Evolutionary conservation across 2,888 invertebrate species (phyloP), one percentile per base, ranked within the genome.

Genomic region (Lithophane semibrunnea): DNA sequence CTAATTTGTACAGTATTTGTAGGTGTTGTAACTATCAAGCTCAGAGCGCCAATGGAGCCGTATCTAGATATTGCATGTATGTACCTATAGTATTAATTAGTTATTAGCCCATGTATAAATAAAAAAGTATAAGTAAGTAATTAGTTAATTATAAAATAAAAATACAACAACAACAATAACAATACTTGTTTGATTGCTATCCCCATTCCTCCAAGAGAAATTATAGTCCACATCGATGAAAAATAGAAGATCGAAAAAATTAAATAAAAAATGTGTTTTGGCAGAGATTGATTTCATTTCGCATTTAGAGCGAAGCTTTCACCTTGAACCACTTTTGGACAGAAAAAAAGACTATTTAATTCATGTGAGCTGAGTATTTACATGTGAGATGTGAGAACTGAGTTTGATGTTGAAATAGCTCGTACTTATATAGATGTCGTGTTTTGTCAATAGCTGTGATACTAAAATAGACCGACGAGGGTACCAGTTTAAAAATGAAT

Each of bases 401-500:
- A 58, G 49, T 64, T 16, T 77, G 2, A 73, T 82, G 73, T 85
- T 58, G 24, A 64, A 84, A 82, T 79, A 82, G 73, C 24, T 1
- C 24, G n/a, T n/a, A n/a, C 56, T 29, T 65, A 52, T 73, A 58
- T 42, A 24, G 61, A 68, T 73, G 73, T 81, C 71, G 54, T 71
- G 74, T 56, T 60, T 69, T 77, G 69, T 86, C 69, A 79, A 84
- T 82, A 76, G 71, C 54, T 65, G 65, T 67, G 75, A 66, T 70
- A 56, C 84, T 86, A 87, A 82, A 88, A 80, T 86, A 87, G 85
- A 80, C 65, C 66, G 37, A 72, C 67, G 49, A 58, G 71, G 21
- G 73, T 79, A 82, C 83, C 79, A 69, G 80, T 84, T 79, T 66
- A 54, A 77, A 88, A 88, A 81, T 72, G 67, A 73, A 68, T 63